Evolutionary conservation across 2,113 vertebrate species (phyloP), one percentile per base, ranked within the genome.

Genomic region (Odontophorus gujanensis): DNA sequence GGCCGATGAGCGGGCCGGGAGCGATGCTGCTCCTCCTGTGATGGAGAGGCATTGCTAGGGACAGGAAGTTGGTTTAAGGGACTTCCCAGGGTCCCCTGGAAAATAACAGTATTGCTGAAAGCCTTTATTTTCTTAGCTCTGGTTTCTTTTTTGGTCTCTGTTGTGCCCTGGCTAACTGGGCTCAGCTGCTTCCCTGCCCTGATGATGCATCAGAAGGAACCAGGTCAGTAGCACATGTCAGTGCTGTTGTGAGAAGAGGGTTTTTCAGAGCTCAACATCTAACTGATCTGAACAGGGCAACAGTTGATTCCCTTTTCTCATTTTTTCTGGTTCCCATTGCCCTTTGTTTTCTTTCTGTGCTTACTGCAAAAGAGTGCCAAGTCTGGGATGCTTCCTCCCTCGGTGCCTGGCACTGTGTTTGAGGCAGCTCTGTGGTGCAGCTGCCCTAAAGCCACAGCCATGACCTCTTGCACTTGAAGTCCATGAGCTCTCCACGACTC

Each of bases 361-460:
- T 67, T n/a, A 47, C n/a, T 14, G 50, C 73, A 32, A 67, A 83
- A 71, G 16, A 62, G 62, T 38, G 38, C 38, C 61, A 10, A 51
- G 26, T 67, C 47, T 53, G 73, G 66, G 62, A 38, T 63, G 61
- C 22, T 86, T 55, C 75, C 75, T 63, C 86, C 50, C 8, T 42
- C 0, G 0, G 36, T 74, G 63, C 26, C 45, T 42, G 42, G 45
- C 38, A 22, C 14, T 1, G 2, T 7, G 1, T 17, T 51, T 0
- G 0, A 72, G 62, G 82, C 92, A 77, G 9, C 21, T 63, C 69
- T 75, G 77, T 38, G 73, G 26, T 77, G 72, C 50, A 47, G 93
- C 92, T 93, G 76, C 59, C 68, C 82, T 47, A 24, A 96, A 95
- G 71, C 93, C 90, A 84, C 76, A 14, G 59, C 59, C 0, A 0